Percentiles rank a stretch among this genome's conserved stretches.
Conservation (phyloP, 2,888 invertebrate species). For the Plagiodera versicolora region DNA sequence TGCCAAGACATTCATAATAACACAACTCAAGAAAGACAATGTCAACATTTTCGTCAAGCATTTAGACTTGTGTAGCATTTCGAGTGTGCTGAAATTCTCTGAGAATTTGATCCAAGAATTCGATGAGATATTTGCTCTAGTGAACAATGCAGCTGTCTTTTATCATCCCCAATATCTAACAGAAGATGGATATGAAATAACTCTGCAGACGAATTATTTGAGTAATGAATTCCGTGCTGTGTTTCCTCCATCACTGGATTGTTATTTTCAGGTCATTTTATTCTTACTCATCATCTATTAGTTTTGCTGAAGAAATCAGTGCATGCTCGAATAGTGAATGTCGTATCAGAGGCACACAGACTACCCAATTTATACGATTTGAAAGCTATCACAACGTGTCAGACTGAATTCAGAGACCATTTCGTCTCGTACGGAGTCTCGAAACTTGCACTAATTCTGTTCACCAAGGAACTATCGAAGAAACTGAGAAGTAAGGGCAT, state of each 20-base stretch:
- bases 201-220: slow-evolving; percentile 61
- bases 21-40: slow-evolving; percentile 36
- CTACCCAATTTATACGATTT: slow-evolving; percentile 49
- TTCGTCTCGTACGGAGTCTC: slow-evolving; percentile 52
- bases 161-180: slow-evolving; percentile 57
- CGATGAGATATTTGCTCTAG: slow-evolving; percentile 52
- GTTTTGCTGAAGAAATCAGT: slow-evolving; percentile 51
- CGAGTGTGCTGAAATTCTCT: slow-evolving; percentile 50
- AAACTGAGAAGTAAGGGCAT: slow-evolving; percentile 48
- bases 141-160: slow-evolving; percentile 62
- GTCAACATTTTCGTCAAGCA: slow-evolving; percentile 46
- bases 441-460: slow-evolving; percentile 51
- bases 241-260: not conserved
- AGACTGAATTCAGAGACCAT: slow-evolving; percentile 47
- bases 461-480: slow-evolving; percentile 49
- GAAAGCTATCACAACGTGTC: slow-evolving; percentile 39
- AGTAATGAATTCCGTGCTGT: slow-evolving; percentile 45
- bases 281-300: slow-evolving; percentile 56
- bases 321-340: slow-evolving; percentile 56
- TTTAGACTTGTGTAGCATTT: slow-evolving; percentile 51
- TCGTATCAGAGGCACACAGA: slow-evolving; percentile 54
- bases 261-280: slow-evolving; percentile 49
- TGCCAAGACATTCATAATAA: slow-evolving; percentile 54
- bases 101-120: slow-evolving; percentile 47
- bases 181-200: slow-evolving; percentile 58